A percentile compares a stretch with the other conserved stretches of the same genome.
Conservation (phyloP, 2,888 invertebrate species). For the Suillia variegata region DNA sequence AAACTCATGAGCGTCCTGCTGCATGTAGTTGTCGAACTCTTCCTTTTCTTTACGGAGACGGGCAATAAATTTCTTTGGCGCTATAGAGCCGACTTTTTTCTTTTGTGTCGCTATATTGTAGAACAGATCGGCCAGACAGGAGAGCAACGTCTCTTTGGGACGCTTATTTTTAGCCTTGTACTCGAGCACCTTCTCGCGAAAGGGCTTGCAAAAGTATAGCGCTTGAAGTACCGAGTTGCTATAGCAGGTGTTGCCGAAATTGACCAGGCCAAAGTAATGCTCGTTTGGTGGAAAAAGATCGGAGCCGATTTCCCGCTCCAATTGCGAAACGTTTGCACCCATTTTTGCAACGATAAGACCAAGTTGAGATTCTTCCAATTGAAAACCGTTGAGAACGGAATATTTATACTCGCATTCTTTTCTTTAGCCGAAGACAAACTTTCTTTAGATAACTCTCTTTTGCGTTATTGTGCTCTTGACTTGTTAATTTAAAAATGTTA, state of each 20-base stretch:
- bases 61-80: constrained; percentile 99
- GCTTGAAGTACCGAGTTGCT: constrained; percentile 99
- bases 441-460: not conserved
- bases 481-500: not conserved
- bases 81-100: constrained; percentile 98
- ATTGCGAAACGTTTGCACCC: constrained; percentile 99
- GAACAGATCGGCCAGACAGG: constrained; percentile 97
- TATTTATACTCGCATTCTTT: no score
- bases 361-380: not conserved
- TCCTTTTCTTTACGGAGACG: constrained; percentile 98
- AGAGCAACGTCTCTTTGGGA: constrained; percentile 95
- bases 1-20: constrained; percentile 99
- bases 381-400: not conserved
- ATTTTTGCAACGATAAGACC: constrained; percentile 33
- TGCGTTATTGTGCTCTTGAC: constrained; percentile 8
- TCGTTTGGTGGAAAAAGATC: constrained; percentile 99
- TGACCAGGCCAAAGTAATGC: constrained; percentile 99
- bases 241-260: constrained; percentile 99
- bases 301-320: constrained; percentile 98
- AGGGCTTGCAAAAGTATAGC: constrained; percentile 98
- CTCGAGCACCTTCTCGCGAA: constrained; percentile 96
- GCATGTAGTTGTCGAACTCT: constrained; percentile 99
- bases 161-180: constrained; percentile 96
- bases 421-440: no score
- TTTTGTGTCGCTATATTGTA: constrained; percentile 99